Evolutionary conservation across 1,140 invertebrate genomes (phyloP).

Genomic region (Andrena cerasifolii): DNA sequence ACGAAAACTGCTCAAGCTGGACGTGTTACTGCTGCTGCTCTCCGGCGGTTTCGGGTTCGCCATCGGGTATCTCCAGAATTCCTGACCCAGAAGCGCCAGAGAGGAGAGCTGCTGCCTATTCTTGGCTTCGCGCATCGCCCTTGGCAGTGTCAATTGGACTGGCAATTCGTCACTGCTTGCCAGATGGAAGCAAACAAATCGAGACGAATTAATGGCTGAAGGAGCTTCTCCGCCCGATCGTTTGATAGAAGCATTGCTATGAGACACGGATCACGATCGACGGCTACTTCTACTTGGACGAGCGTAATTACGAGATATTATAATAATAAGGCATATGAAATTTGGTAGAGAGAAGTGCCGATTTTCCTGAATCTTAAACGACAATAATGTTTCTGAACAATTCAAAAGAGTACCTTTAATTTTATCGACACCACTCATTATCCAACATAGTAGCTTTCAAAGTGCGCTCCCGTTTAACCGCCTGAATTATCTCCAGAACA

Average conservation of each 20-base stretch:
- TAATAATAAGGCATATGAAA: too few relatives aligned
- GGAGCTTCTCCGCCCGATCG: too few relatives aligned
- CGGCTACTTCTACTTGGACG: too few relatives aligned
- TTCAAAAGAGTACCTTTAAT: too few relatives aligned
- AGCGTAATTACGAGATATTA: too few relatives aligned
- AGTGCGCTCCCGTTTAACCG: neutral
- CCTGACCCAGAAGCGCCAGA: slow-evolving; percentile 94
- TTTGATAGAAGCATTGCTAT: too few relatives aligned
- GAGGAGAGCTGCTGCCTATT: slow-evolving; percentile 95
- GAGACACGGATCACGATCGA: too few relatives aligned
- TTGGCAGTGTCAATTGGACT: slow-evolving; percentile 93
- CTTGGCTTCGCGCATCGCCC: slow-evolving; percentile 91
- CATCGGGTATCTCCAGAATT: slow-evolving; percentile 95
- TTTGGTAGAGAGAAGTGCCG: too few relatives aligned
- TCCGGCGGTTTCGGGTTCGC: slow-evolving; percentile 85
- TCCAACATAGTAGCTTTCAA: slow-evolving; percentile 19
- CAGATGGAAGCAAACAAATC: slow-evolving; percentile 50
- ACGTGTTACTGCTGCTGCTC: slow-evolving; percentile 80
- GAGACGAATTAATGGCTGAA: slow-evolving; percentile 23
- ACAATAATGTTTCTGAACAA: too few relatives aligned
- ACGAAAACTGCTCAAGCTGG: slow-evolving; percentile 80
- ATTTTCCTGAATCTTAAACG: too few relatives aligned
- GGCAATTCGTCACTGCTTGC: slow-evolving; percentile 94
- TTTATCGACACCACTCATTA: too few relatives aligned
- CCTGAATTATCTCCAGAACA: slow-evolving; percentile 26